Percentiles rank a stretch among this genome's conserved stretches.
These are phyloP conservation scores for Lepidocyrtoides sp. DNA, from an alignment of 2,888 invertebrate genomes.

Conservation along the genomic window DNA sequence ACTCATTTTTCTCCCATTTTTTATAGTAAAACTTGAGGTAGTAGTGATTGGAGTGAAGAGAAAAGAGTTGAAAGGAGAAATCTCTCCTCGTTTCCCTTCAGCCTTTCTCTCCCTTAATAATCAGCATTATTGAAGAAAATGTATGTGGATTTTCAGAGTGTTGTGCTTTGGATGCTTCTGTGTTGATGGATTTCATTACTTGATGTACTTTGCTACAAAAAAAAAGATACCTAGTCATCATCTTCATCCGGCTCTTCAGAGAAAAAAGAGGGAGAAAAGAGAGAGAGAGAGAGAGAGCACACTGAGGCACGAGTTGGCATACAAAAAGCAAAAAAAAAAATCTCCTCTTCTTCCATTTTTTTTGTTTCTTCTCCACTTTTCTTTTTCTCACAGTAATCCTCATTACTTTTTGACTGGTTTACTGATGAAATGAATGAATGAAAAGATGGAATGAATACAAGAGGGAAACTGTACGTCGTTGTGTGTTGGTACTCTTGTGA, in stretches of 20 bases:
- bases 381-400: constrained; percentile 38
- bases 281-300: not conserved
- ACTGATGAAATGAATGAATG: constrained; percentile 35
- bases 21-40: not conserved
- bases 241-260: constrained; percentile 61
- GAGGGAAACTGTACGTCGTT: not conserved
- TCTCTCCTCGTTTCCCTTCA: not conserved
- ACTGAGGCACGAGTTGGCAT: not conserved
- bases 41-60: not conserved
- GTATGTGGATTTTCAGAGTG: not conserved
- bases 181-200: constrained; percentile 72
- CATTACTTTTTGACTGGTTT: constrained; percentile 43
- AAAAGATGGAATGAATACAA: not conserved
- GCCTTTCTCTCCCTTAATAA: not conserved
- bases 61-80: not conserved
- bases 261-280: constrained; percentile 5
- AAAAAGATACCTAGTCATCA: constrained; percentile 40
- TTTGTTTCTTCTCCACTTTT: constrained; percentile 36
- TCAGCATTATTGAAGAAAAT: not conserved
- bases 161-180: not conserved
- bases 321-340: constrained; percentile 11
- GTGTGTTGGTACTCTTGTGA: not conserved
- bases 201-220: constrained; percentile 50
- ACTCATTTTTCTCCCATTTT: not conserved
- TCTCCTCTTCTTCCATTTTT: constrained; percentile 3